Percentiles rank a stretch among this genome's conserved stretches.
Evolutionary conservation across 2,888 invertebrate species (phyloP).

Genomic region (Bugulina stolonifera): DNA sequence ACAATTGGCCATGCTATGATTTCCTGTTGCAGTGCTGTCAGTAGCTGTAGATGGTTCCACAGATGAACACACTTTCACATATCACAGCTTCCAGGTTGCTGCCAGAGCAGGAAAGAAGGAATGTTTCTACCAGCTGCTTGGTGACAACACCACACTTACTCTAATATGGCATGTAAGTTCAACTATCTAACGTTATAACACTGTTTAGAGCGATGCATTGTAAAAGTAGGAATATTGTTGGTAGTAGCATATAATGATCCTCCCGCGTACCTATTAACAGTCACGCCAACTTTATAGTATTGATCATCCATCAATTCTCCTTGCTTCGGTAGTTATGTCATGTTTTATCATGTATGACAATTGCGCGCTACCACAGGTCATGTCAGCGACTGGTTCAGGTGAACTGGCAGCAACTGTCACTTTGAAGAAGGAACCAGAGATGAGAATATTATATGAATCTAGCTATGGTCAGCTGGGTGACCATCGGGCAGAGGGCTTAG

Average conservation of each 20-base stretch:
- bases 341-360: background rate
- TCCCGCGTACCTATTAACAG: no score
- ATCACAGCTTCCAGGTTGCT: conserved; percentile 10
- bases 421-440: conserved; percentile 11
- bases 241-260: no score
- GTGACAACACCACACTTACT: conserved; percentile 2
- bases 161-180: conserved; percentile 13
- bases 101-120: conserved; percentile 11
- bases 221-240: no score
- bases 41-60: background rate
- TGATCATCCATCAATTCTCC: no score
- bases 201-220: no score
- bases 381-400: background rate
- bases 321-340: no score
- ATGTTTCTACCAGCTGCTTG: conserved; percentile 13
- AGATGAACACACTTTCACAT: background rate
- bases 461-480: conserved; percentile 11
- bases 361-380: background rate
- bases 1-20: no score
- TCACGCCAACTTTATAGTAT: no score
- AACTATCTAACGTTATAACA: no score
- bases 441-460: conserved; percentile 19
- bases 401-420: conserved; percentile 16
- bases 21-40: background rate
- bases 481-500: background rate